phyloP scores from a whole-genome alignment of 1,140 invertebrate genomes.

The Doryteuthis pealeii region DNA sequence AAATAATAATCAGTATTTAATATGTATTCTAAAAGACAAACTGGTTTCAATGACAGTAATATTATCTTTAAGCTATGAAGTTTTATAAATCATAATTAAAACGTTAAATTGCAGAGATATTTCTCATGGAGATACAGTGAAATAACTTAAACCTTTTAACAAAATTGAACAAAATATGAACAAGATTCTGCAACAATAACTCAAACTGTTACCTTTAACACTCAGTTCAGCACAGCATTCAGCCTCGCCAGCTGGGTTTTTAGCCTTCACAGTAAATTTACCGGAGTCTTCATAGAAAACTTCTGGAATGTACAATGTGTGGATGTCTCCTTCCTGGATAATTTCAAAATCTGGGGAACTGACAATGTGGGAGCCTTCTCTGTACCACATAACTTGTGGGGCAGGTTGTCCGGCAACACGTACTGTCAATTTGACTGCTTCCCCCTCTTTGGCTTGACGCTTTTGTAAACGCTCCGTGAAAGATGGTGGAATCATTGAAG shows the following conservation, averaged over 20 bases:
- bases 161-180: no score
- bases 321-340: conserved; percentile 56
- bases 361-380: conserved; percentile 57
- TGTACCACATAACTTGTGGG: conserved; percentile 62
- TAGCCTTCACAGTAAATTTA: conserved; percentile 64
- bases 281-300: conserved; percentile 66
- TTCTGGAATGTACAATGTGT: conserved; percentile 58
- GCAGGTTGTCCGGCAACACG: conserved; percentile 60
- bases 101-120: no score
- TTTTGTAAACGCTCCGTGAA: conserved; percentile 60
- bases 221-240: conserved; percentile 54
- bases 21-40: no score
- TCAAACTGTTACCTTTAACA: conserved; percentile 48
- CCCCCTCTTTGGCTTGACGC: conserved; percentile 57
- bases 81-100: no score
- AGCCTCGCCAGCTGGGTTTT: conserved; percentile 55
- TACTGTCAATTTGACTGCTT: conserved; percentile 59
- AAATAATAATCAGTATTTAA: no score
- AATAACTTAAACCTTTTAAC: no score
- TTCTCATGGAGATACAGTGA: no score
- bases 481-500: conserved; percentile 60
- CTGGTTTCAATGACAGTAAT: no score
- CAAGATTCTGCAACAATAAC: no score
- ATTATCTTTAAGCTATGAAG: no score
- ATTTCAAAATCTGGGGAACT: conserved; percentile 60